phyloP scores from a whole-genome alignment of 1,140 invertebrate species.

The Apis florea region DNA sequence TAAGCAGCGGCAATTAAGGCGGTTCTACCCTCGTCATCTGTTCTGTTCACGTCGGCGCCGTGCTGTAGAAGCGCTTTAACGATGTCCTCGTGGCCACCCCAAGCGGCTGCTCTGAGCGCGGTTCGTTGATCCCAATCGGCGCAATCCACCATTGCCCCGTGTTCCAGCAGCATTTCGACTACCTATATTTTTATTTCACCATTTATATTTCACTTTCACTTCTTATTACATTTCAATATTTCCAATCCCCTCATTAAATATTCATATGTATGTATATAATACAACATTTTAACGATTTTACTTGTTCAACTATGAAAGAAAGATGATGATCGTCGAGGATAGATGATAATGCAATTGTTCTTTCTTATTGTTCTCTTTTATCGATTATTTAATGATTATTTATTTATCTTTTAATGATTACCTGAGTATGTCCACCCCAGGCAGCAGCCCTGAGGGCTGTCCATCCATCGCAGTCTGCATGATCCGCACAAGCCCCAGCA shows the following conservation, averaged over 20 bases:
- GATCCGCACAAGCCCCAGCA: conserved; percentile 89
- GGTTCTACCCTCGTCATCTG: conserved; percentile 92
- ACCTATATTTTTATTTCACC: conserved; percentile 81
- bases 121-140: conserved; percentile 88
- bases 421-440: conserved; percentile 95
- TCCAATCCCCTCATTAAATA: conserved; percentile 11
- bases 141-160: conserved; percentile 90
- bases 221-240: neutral
- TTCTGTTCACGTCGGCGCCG: conserved; percentile 88
- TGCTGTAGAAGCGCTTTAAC: conserved; percentile 88
- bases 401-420: conserved; percentile 61
- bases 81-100: conserved; percentile 91
- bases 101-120: conserved; percentile 90
- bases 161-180: conserved; percentile 89
- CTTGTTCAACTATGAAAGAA: neutral
- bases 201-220: conserved; percentile 1
- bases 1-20: conserved; percentile 94
- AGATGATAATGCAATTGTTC: neutral
- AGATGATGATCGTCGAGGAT: neutral
- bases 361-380: no score
- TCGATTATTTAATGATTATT: neutral
- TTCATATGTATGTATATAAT: neutral
- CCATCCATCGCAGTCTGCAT: conserved; percentile 94
- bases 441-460: conserved; percentile 93
- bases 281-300: no score